phyloP scores from a whole-genome alignment of 35 echinoderm and acorn worm genomes.

The Lytechinus variegatus region DNA sequence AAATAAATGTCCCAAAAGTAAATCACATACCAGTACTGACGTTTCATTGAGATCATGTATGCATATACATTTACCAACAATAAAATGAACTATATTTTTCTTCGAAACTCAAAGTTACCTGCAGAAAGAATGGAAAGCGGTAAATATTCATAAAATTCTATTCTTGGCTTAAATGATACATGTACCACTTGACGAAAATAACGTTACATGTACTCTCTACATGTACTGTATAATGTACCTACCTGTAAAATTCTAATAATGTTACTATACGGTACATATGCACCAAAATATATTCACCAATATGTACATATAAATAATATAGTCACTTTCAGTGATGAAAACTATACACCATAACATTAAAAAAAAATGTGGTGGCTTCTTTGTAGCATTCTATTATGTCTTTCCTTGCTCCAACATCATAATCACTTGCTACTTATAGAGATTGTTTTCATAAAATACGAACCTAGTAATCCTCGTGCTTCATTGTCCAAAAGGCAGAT shows the following conservation, averaged over 20 bases:
- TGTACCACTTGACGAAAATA: background rate
- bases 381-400: background rate
- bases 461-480: too few species aligned
- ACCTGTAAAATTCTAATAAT: background rate
- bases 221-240: background rate
- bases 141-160: background rate
- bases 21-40: background rate
- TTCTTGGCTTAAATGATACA: background rate
- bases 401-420: background rate
- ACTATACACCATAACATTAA: background rate
- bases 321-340: background rate
- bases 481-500: too few species aligned
- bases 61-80: background rate
- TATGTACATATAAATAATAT: slow-evolving; percentile 4
- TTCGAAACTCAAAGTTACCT: background rate
- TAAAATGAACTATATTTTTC: background rate
- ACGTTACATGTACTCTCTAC: background rate
- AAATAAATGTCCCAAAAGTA: background rate
- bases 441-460: too few species aligned
- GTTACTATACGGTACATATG: background rate
- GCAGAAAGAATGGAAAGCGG: background rate
- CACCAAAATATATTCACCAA: background rate
- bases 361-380: background rate
- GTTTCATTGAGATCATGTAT: background rate
- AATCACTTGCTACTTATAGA: background rate